Conservation (phyloP, 2,888 invertebrate genomes). For the Tenthredo scrophulariae region DNA sequence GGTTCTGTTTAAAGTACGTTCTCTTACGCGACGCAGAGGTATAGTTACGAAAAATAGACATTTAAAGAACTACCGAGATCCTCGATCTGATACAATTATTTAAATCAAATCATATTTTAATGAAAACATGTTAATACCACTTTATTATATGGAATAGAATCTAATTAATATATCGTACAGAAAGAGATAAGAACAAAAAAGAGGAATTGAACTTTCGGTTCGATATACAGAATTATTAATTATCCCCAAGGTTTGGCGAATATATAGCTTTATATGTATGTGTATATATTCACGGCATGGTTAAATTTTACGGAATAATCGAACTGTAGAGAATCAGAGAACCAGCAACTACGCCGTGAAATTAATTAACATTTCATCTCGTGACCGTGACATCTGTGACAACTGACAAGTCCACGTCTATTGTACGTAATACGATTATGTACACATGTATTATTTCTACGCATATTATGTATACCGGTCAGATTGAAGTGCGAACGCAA, state of each 20-base stretch:
- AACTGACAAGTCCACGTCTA: conserved; percentile 19
- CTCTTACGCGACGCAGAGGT: neutral
- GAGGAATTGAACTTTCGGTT: neutral
- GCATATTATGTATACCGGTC: neutral
- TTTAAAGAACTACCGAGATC: neutral
- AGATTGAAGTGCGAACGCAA: neutral
- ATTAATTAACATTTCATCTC: conserved; percentile 43
- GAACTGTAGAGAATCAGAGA: neutral
- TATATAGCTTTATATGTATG: neutral
- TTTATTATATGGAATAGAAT: neutral
- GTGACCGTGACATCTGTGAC: conserved; percentile 27
- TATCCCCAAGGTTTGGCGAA: neutral
- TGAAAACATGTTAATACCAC: neutral
- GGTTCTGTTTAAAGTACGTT: neutral
- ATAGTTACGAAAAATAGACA: neutral
- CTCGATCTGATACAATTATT: neutral
- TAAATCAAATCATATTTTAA: neutral
- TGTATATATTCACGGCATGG: neutral
- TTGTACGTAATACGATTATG: conserved; percentile 16
- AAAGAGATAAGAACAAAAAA: neutral
- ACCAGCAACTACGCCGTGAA: conserved; percentile 36
- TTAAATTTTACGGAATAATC: conserved; percentile 4
- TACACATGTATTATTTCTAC: neutral
- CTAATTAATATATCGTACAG: neutral
- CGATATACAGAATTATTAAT: neutral